These are phyloP conservation scores for Grammomys dolichurus DNA, from an alignment of 2,113 vertebrate species.

Conservation along the genomic window DNA sequence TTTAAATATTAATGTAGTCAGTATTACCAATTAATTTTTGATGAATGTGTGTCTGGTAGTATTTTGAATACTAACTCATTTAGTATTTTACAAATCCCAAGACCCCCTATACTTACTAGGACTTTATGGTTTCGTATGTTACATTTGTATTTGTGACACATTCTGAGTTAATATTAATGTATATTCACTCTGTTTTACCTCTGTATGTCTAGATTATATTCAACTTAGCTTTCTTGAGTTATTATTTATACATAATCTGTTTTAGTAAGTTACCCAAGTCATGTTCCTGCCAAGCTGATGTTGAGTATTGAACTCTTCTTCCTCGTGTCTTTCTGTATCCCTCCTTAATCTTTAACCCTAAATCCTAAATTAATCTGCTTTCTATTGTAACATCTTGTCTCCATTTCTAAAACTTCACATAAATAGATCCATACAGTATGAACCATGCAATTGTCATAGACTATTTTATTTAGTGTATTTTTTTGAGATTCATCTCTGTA, in stretches of 20 bases:
- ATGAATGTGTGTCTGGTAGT: not conserved
- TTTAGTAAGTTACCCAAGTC: not conserved
- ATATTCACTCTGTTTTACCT: not conserved
- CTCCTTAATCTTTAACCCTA: not conserved
- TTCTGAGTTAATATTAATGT: not conserved
- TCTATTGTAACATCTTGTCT: not conserved
- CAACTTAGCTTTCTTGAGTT: not conserved
- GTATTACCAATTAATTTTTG: not conserved
- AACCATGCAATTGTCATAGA: not conserved
- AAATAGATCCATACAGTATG: not conserved
- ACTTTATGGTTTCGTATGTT: not conserved
- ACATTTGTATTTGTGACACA: not conserved
- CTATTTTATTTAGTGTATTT: not conserved
- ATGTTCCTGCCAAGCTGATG: not conserved
- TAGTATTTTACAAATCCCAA: not conserved
- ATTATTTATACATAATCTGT: not conserved
- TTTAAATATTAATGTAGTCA: not conserved
- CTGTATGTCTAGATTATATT: not conserved
- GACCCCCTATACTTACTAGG: not conserved
- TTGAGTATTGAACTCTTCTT: not conserved
- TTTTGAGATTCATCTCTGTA: not conserved
- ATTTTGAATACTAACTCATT: constrained; percentile 2
- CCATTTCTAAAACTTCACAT: not conserved
- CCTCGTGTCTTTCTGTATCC: not conserved
- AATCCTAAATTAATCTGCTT: not conserved